Conservation (phyloP, 2,797 vertebrate genomes). For the Acanthurus leucopareius region DNA sequence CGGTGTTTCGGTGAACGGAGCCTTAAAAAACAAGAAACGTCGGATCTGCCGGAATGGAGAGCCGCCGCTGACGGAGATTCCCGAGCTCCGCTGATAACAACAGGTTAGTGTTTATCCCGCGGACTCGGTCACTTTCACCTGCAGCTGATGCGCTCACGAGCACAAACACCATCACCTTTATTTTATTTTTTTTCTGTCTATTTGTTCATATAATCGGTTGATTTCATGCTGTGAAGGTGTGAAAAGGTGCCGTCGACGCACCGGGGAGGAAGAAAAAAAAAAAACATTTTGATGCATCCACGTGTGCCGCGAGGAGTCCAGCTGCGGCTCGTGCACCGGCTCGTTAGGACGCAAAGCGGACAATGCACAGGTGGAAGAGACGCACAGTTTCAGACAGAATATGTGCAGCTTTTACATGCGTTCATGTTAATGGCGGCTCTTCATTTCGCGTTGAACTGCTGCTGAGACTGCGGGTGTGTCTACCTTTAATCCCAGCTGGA, state of each 20-base stretch:
- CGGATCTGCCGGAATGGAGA: slow-evolving; percentile 63
- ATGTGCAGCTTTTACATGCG: neutral
- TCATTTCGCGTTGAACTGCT: slow-evolving; percentile 20
- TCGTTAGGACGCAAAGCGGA: neutral
- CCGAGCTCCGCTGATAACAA: slow-evolving; percentile 69
- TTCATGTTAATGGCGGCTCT: slow-evolving; percentile 41
- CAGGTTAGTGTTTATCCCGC: slow-evolving; percentile 75
- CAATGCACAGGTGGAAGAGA: neutral
- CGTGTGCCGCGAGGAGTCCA: slow-evolving; percentile 47
- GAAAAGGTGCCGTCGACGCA: neutral
- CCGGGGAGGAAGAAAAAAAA: neutral
- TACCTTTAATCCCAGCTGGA: slow-evolving; percentile 25
- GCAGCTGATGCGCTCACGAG: neutral
- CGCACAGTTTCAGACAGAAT: neutral
- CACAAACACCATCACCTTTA: neutral
- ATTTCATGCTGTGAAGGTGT: neutral
- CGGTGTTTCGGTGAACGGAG: neutral
- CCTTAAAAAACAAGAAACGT: neutral
- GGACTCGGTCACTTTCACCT: slow-evolving; percentile 19
- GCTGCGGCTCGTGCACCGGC: slow-evolving; percentile 20
- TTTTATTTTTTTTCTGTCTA: neutral
- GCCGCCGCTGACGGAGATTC: slow-evolving; percentile 67
- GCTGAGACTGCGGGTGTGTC: slow-evolving; percentile 59
- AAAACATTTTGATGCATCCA: slow-evolving; percentile 46
- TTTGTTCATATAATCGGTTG: neutral